Percentiles rank a stretch among this genome's conserved stretches.
These are phyloP conservation scores for Phrynocephalus forsythii DNA, from an alignment of 2,797 vertebrate genomes.

Conservation along the genomic window DNA sequence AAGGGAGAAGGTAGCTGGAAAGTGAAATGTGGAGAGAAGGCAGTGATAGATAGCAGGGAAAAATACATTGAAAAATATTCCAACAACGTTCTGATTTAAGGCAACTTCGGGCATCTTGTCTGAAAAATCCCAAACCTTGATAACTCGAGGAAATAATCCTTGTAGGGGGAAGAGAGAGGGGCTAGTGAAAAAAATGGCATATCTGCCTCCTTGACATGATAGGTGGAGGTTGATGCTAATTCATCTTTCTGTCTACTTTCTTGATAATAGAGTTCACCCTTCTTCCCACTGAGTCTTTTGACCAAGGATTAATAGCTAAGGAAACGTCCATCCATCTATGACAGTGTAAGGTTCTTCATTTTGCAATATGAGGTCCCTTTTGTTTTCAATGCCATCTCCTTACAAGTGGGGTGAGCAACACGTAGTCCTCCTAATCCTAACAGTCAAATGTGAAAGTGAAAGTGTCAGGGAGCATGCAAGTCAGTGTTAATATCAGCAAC, in stretches of 20 bases:
- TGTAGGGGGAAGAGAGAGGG: not conserved
- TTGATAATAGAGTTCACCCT: not conserved
- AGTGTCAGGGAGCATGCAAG: no score
- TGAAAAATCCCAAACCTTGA: conserved; percentile 2
- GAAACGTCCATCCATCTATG: not conserved
- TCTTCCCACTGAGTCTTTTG: not conserved
- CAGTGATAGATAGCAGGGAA: not conserved
- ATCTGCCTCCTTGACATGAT: not conserved
- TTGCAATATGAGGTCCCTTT: not conserved
- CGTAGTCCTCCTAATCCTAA: no score
- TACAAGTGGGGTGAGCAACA: not conserved
- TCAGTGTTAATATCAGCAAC: no score
- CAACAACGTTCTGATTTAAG: not conserved
- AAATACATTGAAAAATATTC: not conserved
- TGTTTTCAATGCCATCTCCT: not conserved
- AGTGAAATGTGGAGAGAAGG: not conserved
- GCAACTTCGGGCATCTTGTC: not conserved
- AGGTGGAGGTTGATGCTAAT: not conserved
- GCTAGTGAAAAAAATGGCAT: not conserved
- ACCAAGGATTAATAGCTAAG: not conserved
- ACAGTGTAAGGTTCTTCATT: not conserved
- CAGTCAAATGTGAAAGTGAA: no score
- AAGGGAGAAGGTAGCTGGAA: not conserved
- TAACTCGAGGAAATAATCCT: not conserved
- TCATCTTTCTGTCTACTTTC: not conserved